Conservation (phyloP, 2,113 vertebrate species). For the Gymnarchus niloticus region DNA sequence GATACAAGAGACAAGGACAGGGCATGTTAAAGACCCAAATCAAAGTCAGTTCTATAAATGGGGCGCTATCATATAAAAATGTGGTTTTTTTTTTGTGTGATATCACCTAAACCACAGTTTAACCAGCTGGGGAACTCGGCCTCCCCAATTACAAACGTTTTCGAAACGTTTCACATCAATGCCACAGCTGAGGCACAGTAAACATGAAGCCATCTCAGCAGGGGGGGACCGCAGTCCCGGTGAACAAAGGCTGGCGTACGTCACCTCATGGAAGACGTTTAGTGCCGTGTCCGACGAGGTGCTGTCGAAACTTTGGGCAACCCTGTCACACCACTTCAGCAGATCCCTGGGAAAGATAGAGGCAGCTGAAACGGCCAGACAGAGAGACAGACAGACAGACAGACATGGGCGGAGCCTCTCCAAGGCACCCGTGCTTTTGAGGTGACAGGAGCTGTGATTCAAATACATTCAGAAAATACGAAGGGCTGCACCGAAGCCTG, state of each 20-base stretch:
- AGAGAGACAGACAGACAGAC: too few species aligned
- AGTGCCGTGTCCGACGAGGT: conserved; percentile 69
- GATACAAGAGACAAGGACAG: background rate
- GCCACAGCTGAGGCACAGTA: background rate
- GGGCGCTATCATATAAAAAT: too few species aligned
- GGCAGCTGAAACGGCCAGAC: background rate
- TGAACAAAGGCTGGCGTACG: too few species aligned
- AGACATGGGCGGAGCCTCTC: too few species aligned
- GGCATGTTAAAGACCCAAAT: background rate
- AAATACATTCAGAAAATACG: too few species aligned
- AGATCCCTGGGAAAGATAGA: conserved; percentile 69
- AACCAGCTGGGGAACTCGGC: too few species aligned
- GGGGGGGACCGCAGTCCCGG: background rate
- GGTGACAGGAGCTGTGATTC: too few species aligned
- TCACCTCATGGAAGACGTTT: conserved; percentile 88
- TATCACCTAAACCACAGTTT: background rate
- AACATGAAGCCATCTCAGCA: background rate
- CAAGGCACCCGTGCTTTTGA: too few species aligned
- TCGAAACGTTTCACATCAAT: background rate
- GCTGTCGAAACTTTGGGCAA: conserved; percentile 75
- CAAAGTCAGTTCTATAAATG: background rate
- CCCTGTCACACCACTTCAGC: conserved; percentile 91
- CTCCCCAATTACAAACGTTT: background rate
- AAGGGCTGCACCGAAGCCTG: too few species aligned
- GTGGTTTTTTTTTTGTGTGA: background rate